Conservation (phyloP, 1,140 invertebrate genomes). For the Hirudo medicinalis region DNA sequence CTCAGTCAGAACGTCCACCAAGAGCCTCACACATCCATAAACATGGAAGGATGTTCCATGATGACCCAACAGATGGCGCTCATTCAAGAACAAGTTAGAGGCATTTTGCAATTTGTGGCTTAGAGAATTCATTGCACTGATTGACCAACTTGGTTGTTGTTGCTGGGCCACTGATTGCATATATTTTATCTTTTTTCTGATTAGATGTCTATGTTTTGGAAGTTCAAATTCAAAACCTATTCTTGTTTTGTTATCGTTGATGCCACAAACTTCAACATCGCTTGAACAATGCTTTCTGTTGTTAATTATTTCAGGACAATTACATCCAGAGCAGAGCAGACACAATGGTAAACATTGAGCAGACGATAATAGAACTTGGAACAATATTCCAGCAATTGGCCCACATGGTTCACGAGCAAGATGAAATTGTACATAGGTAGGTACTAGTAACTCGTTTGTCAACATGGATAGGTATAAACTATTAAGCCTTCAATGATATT, state of each 20-base stretch:
- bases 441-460: slow-evolving; percentile 23
- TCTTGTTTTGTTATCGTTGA: too few relatives aligned
- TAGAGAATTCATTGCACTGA: too few relatives aligned
- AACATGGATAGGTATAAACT: too few relatives aligned
- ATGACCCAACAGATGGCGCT: slow-evolving; percentile 52
- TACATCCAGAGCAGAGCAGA: slow-evolving; percentile 84
- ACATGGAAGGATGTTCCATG: slow-evolving; percentile 34
- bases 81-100: slow-evolving; percentile 50
- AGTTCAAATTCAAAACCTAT: background rate
- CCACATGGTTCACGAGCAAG: slow-evolving; percentile 97
- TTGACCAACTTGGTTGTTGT: too few relatives aligned
- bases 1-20: slow-evolving; percentile 25
- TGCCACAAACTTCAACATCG: too few relatives aligned
- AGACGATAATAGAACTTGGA: slow-evolving; percentile 95
- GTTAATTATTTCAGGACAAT: slow-evolving; percentile 49
- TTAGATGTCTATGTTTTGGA: slow-evolving; percentile 17
- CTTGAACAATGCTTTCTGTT: too few relatives aligned
- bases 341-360: slow-evolving; percentile 98
- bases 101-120: background rate
- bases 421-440: slow-evolving; percentile 91
- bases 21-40: slow-evolving; percentile 34
- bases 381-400: slow-evolving; percentile 95
- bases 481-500: background rate
- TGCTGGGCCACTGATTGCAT: too few relatives aligned
- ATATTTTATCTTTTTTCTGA: background rate